Evolutionary conservation across 2,797 vertebrate genomes (phyloP).

Genomic region (Neomorphus geoffroyi): DNA sequence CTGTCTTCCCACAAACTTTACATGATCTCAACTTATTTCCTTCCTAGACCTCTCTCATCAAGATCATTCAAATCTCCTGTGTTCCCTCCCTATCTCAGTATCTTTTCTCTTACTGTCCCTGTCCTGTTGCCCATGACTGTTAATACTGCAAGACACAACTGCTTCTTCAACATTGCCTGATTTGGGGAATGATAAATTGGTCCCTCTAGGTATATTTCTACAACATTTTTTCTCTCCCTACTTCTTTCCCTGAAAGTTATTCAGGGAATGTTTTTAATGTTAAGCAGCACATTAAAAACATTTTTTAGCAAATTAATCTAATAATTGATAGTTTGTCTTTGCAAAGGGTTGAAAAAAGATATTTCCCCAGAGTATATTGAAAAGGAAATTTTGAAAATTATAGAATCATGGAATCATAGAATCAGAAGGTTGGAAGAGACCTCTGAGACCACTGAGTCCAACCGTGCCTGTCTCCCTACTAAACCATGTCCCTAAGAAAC

Average conservation of each 20-base stretch:
- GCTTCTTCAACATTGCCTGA: not conserved
- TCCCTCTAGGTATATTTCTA: not conserved
- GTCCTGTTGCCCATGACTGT: not conserved
- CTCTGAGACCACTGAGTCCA: too few relatives aligned
- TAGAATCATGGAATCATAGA: too few relatives aligned
- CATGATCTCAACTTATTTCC: not conserved
- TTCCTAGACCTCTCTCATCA: not conserved
- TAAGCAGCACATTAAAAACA: not conserved
- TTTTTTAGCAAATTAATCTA: not conserved
- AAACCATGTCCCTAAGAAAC: too few relatives aligned
- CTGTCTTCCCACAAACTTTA: not conserved
- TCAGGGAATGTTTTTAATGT: not conserved
- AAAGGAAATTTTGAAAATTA: not conserved
- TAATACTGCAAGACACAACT: not conserved
- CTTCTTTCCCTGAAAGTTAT: not conserved
- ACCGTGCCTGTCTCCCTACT: too few relatives aligned
- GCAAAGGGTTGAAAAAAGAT: not conserved
- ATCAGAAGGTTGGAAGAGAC: too few relatives aligned
- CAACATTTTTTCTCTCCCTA: not conserved
- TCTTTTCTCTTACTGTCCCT: conserved; percentile 13
- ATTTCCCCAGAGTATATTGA: not conserved
- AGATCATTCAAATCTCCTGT: conserved; percentile 26
- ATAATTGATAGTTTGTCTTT: not conserved
- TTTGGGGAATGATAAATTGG: not conserved
- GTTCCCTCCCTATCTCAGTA: not conserved